These are phyloP conservation scores for Limnephilus lunatus DNA, from an alignment of 2,888 invertebrate genomes.

Conservation along the genomic window DNA sequence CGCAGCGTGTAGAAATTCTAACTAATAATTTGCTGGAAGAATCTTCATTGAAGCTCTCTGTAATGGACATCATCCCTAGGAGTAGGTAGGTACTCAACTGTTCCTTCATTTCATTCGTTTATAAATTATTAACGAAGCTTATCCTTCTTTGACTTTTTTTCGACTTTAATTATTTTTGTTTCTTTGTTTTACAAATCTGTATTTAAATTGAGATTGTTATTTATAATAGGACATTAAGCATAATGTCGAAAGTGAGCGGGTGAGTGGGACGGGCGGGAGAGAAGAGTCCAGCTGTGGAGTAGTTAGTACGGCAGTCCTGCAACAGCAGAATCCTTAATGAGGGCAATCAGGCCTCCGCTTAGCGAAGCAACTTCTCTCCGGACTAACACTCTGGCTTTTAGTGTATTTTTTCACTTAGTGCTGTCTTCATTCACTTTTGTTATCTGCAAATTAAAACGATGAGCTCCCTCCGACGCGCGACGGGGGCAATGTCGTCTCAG, in stretches of 20 bases:
- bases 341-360: constrained; percentile 8
- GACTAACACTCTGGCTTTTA: background rate
- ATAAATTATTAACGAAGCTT: too few species aligned
- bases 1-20: too few species aligned
- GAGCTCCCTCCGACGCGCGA: background rate
- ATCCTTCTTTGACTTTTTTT: too few species aligned
- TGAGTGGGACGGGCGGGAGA: background rate
- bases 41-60: too few species aligned
- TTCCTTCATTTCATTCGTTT: too few species aligned
- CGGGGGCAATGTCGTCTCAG: background rate
- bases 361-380: constrained; percentile 29
- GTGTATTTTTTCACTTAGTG: constrained; percentile 35
- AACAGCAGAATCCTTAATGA: background rate
- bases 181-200: too few species aligned
- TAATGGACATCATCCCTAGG: too few species aligned
- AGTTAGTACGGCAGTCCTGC: background rate
- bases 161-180: background rate
- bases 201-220: background rate
- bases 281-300: background rate
- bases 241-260: background rate
- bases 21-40: too few species aligned
- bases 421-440: constrained; percentile 46
- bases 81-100: too few species aligned
- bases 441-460: constrained; percentile 52
- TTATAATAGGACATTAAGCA: background rate